phyloP scores from a whole-genome alignment of 2,888 invertebrate genomes.

The Busseola fusca region DNA sequence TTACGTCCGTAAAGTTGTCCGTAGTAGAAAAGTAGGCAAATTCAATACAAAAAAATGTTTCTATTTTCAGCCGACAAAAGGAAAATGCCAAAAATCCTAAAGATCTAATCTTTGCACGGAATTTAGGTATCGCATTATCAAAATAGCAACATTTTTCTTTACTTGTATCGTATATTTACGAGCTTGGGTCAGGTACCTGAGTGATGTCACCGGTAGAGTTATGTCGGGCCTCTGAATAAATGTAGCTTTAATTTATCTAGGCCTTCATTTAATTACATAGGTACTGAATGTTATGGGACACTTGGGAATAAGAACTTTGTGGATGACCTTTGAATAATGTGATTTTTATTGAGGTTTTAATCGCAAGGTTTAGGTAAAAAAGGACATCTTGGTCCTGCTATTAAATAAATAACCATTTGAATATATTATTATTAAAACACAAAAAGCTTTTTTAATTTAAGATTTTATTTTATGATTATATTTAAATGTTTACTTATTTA shows the following conservation, averaged over 20 bases:
- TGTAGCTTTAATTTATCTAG: constrained; percentile 50
- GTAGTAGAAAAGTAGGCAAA: neutral
- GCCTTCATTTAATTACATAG: constrained; percentile 54
- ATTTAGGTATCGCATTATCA: constrained; percentile 18
- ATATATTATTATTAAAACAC: neutral
- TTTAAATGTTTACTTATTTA: neutral
- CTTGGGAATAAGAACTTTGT: constrained; percentile 3
- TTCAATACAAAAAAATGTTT: neutral
- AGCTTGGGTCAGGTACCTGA: constrained; percentile 30
- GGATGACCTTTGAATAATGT: constrained; percentile 2
- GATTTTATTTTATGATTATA: neutral
- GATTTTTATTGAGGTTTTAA: constrained; percentile 6
- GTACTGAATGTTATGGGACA: constrained; percentile 40
- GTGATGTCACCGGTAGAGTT: constrained; percentile 31
- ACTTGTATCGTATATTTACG: constrained; percentile 47
- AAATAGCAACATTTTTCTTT: constrained; percentile 39
- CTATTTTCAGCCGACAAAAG: constrained; percentile 7
- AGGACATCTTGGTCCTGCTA: neutral
- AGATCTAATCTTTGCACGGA: constrained; percentile 31
- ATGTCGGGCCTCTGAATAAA: constrained; percentile 41
- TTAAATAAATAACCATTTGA: neutral
- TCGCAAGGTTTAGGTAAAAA: neutral
- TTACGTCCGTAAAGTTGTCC: too few relatives aligned
- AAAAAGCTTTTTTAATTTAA: too few relatives aligned
- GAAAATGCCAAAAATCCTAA: constrained; percentile 11